Evolutionary conservation across 2,888 invertebrate species (phyloP).

Genomic region (Sarcophaga caerulescens): DNA sequence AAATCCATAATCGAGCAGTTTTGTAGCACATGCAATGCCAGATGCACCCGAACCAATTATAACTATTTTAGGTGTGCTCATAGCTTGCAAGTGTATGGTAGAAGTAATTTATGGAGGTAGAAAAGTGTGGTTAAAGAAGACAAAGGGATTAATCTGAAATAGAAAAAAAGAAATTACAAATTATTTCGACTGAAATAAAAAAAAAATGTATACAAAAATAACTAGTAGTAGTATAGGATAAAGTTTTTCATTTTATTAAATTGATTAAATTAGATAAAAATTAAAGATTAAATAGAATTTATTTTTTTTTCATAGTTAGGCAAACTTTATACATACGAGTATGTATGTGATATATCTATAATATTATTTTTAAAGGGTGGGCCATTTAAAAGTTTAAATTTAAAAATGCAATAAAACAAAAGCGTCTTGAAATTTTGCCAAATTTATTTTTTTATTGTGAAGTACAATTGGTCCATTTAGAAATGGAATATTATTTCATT

Average conservation of each 20-base stretch:
- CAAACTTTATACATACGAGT: too few species aligned
- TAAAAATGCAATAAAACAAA: too few species aligned
- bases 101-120: conserved; percentile 37
- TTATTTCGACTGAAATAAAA: not conserved
- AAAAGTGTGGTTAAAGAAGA: conserved; percentile 30
- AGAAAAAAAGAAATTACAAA: not conserved
- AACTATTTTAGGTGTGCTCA: conserved; percentile 75
- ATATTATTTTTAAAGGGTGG: too few species aligned
- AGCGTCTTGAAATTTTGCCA: too few species aligned
- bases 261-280: not conserved
- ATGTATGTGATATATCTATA: too few species aligned
- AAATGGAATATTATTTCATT: too few species aligned
- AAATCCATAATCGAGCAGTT: conserved; percentile 81
- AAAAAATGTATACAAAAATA: not conserved
- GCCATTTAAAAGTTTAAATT: too few species aligned
- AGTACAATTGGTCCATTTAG: too few species aligned
- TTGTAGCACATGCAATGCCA: conserved; percentile 81
- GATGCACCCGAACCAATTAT: conserved; percentile 81
- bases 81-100: conserved; percentile 1
- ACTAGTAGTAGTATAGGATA: not conserved
- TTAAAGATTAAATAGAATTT: too few species aligned
- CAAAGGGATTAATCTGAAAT: conserved; percentile 45
- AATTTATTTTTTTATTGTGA: too few species aligned
- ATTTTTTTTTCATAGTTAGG: too few species aligned
- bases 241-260: too few species aligned